phyloP scores from a whole-genome alignment of 37 sponge, comb jelly and placozoan species.

The Dysidea cf. avara region DNA sequence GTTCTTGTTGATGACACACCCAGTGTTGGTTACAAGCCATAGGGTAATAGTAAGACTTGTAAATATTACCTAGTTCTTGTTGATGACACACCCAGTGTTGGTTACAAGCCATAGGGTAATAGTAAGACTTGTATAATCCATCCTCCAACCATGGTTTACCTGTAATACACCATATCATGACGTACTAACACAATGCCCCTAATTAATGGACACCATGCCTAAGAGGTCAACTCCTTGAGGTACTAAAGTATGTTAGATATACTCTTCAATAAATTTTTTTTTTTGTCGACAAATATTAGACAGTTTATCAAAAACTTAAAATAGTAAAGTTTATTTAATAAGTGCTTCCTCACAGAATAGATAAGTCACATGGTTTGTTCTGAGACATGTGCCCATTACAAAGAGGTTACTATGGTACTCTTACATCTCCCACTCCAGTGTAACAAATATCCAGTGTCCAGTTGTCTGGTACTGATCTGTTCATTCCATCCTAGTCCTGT shows the following conservation, averaged over 20 bases:
- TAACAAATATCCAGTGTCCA: constrained; percentile 47
- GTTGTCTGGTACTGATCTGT: not conserved
- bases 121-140: constrained; percentile 59
- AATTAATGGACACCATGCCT: too few species aligned
- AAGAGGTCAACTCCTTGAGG: too few species aligned
- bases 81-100: constrained; percentile 5
- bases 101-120: constrained; percentile 28
- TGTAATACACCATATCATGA: constrained; percentile 11
- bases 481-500: constrained; percentile 73
- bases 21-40: constrained; percentile 28
- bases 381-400: too few species aligned
- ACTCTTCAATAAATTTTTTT: too few species aligned
- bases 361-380: too few species aligned
- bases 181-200: too few species aligned
- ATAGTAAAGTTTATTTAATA: too few species aligned
- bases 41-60: too few species aligned
- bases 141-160: constrained; percentile 72
- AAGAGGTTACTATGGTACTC: not conserved
- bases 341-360: too few species aligned
- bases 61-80: not conserved
- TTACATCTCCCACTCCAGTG: constrained; percentile 81
- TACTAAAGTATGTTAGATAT: too few species aligned
- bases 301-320: too few species aligned
- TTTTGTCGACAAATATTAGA: too few species aligned
- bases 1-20: not conserved